These are phyloP conservation scores for Deroplatys truncata DNA, from an alignment of 2,888 invertebrate genomes.

Conservation along the genomic window DNA sequence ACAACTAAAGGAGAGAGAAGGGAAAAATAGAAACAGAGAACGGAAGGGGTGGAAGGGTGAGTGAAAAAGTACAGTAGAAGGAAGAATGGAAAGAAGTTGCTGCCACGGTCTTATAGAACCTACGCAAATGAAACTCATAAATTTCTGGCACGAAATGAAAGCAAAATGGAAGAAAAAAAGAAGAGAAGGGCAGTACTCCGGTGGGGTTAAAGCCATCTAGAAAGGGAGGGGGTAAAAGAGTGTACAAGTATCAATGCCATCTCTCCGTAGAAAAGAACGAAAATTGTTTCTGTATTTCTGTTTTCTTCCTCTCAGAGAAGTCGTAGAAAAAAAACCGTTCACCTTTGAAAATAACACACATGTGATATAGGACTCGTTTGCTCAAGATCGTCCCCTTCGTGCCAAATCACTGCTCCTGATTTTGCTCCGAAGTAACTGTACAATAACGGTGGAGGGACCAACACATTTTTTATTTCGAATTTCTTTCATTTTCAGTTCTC, in stretches of 20 bases:
- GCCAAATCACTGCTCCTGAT: background rate
- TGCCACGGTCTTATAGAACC: constrained; percentile 22
- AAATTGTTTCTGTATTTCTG: constrained; percentile 1
- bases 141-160: constrained; percentile 25
- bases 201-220: background rate
- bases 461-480: constrained; percentile 15
- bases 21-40: constrained; percentile 15
- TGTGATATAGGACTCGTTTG: too few species aligned
- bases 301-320: background rate
- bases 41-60: background rate
- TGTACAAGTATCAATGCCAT: constrained; percentile 24
- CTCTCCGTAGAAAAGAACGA: constrained; percentile 6
- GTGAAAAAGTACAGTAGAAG: background rate
- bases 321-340: background rate
- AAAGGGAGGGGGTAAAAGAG: background rate
- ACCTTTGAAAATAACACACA: too few species aligned
- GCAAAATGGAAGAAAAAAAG: constrained; percentile 16
- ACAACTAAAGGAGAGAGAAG: constrained; percentile 23
- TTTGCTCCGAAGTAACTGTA: background rate
- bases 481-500: constrained; percentile 6
- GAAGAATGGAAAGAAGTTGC: constrained; percentile 18
- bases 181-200: background rate
- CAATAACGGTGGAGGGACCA: background rate
- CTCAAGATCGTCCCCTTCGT: too few species aligned
- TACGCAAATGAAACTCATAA: constrained; percentile 31